Base-by-base conservation (phyloP, 2,113 vertebrate genomes). In the Brachypodius melanocephalos region DNA sequence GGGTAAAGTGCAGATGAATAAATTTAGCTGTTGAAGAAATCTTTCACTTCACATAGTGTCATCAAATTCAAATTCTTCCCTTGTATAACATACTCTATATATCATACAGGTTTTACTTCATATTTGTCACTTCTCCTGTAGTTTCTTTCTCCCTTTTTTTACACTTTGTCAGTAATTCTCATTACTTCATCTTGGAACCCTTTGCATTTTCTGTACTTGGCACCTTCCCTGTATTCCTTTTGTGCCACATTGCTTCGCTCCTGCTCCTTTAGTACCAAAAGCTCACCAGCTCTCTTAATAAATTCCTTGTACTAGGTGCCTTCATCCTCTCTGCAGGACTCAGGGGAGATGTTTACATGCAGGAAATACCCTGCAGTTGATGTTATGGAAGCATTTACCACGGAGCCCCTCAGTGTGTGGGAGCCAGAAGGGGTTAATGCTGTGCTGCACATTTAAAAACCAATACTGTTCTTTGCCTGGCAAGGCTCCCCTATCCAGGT, bases 341-440 rank as follows among this genome's bases (percentile, higher is more conserved):
- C 59, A 17, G 45, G 58, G 45, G 77, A 83, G 58, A 63, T 72
- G 14, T 51, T 86, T 42, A 12, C 24, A 28, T 19, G 52, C 43
- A 52, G 76, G 46, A 31, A 75, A 14, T 16, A 48, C 12, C 7
- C 13, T 89, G 17, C 22, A 77, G 61, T 43, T 77, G 58, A 22
- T 3, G 7, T 26, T 62, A 48, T 1, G 12, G 43, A 74, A 34
- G 17, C 29, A 7, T 34, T 78, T 46, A 55, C 10, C 20, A 32
- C 0, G 0, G 32, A 84, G 59, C 18, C 63, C 36, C 59, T 76
- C 52, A 14, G 1, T 26, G 34, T 0, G 5, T 63, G 65, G 55
- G 38, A 73, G 36, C n/a, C 68, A 74, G 43, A 34, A 84, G 18
- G 46, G 10, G 17, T 67, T 89, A 17, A 34, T n/a, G 14, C 57